Evolutionary conservation across 2,113 vertebrate genomes (phyloP), one percentile per base, ranked within the genome.

Genomic region (Menidia beryllina): DNA sequence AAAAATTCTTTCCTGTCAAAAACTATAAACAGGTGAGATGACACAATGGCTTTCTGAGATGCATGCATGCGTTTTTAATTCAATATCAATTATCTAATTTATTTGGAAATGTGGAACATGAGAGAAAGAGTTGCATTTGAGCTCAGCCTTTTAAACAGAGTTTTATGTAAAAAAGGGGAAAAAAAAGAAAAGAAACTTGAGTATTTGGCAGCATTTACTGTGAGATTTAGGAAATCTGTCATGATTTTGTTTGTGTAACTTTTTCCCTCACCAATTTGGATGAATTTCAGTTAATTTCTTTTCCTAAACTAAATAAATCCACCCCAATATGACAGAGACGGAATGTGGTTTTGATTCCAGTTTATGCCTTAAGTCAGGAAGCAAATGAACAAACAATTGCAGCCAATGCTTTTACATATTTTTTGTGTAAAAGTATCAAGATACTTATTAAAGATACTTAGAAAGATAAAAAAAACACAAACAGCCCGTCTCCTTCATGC

Each of bases 11-110:
- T 70, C 53, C 57, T 51, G 65, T 69, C 50, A 72, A 57, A 72
- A 30, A 71, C 47, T 48, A 78, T 74, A 51, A 84, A 72, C 75
- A 82, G 71, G 62, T 82, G 71, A 36, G 75, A 72, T 30, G 34
- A 54, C 65, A 67, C 34, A 13, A 36, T 45, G 26, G 43, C 27
- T 52, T 52, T 80, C 53, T 80, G 4, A 54, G 73, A 79, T 52
- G 17, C 43, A 21, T 41, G 60, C 59, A 57, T 7, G 20, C 23
- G 17, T 7, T 45, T 45, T 45, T 3, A 38, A 77, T 65, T 71
- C 67, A 72, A 49, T 57, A 25, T 50, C 24, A 78, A 65, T 83
- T 70, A 75, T 38, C 39, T 27, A 53, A 55, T 51, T 79, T 51
- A 51, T 77, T 75, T 75, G 73, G 38, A 59, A 78, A 71, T 7